A percentile compares a stretch with the other conserved stretches of the same genome.
Conservation (phyloP, 2,888 invertebrate species). For the Hipparchia sbordonii region DNA sequence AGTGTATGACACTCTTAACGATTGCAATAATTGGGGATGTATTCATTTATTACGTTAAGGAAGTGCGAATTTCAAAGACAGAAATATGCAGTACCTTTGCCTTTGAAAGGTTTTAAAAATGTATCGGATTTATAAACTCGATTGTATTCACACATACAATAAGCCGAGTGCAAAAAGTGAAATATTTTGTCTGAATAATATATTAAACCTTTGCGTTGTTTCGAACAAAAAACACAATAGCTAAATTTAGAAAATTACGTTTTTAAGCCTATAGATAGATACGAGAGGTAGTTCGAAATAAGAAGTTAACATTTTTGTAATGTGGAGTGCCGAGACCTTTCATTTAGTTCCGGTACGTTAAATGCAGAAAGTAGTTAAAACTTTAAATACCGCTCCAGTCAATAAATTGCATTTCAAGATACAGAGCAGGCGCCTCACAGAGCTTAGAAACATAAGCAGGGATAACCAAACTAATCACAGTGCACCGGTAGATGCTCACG, state of each 20-base stretch:
- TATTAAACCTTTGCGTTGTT: too few relatives aligned
- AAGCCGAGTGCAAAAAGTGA: too few relatives aligned
- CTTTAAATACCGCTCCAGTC: not conserved
- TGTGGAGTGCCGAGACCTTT: not conserved
- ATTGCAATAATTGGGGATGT: too few relatives aligned
- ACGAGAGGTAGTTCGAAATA: not conserved
- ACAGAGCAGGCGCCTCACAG: not conserved
- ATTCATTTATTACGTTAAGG: too few relatives aligned
- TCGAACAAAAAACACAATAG: not conserved
- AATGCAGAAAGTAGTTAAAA: not conserved
- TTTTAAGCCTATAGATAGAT: not conserved
- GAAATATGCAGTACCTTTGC: too few relatives aligned
- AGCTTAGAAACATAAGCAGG: constrained; percentile 24
- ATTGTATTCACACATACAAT: too few relatives aligned
- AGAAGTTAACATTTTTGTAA: not conserved
- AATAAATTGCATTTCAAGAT: not conserved
- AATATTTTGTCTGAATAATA: too few relatives aligned
- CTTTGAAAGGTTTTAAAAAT: too few relatives aligned
- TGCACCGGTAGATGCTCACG: constrained; percentile 27
- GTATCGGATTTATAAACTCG: too few relatives aligned
- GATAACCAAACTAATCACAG: constrained; percentile 27
- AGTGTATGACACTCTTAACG: too few relatives aligned
- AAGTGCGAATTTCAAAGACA: too few relatives aligned
- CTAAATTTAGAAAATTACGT: not conserved
- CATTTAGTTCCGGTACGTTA: not conserved